A percentile compares a stretch with the other conserved stretches of the same genome.
phyloP scores from a whole-genome alignment of 2,888 invertebrate species.

The Meiosimyza decipiens region DNA sequence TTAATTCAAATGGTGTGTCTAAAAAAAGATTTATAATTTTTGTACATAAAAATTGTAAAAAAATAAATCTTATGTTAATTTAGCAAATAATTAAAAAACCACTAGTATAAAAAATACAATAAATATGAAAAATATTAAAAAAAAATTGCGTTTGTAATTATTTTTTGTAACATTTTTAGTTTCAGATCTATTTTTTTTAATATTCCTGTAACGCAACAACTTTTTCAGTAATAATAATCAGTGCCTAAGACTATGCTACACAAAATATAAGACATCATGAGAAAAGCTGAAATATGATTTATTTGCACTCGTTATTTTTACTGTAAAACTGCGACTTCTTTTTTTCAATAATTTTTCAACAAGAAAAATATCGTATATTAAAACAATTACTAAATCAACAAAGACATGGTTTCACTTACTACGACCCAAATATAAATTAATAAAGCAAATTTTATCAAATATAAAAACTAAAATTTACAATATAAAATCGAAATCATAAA shows the following conservation, averaged over 20 bases:
- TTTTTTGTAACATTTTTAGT: not conserved
- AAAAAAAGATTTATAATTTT: not conserved
- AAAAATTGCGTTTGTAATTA: not conserved
- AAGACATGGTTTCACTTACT: conserved; percentile 44
- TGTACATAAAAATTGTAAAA: not conserved
- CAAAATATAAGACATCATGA: no score
- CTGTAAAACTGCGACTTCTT: not conserved
- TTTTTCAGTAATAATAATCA: no score
- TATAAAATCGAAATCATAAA: conserved; percentile 3
- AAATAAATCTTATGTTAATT: conserved; percentile 11
- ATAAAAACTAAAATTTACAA: not conserved
- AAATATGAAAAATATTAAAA: not conserved
- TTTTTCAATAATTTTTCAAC: not conserved
- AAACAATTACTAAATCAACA: conserved; percentile 13
- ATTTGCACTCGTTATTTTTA: not conserved
- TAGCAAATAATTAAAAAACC: conserved; percentile 21
- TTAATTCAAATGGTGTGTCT: not conserved
- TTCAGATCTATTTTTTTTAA: not conserved
- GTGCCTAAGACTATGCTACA: no score
- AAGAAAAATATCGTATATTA: not conserved
- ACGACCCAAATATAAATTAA: conserved; percentile 45
- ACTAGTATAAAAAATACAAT: not conserved
- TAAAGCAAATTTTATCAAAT: conserved; percentile 23
- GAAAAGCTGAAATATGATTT: not conserved
- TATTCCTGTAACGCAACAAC: not conserved